Conservation (phyloP, 2,113 vertebrate species). For the Ciconia stormi region DNA sequence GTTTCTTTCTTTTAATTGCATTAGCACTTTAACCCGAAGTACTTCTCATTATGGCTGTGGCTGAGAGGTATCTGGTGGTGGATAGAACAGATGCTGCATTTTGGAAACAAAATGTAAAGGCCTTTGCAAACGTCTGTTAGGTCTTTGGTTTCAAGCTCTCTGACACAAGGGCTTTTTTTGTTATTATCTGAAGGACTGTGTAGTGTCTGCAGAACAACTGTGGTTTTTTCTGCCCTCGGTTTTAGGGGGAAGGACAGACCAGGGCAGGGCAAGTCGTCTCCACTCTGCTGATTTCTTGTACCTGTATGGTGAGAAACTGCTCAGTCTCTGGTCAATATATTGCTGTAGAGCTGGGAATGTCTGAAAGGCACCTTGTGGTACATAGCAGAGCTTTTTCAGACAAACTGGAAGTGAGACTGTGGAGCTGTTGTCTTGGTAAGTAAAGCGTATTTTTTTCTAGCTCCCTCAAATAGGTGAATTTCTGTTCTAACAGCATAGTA, state of each 20-base stretch:
- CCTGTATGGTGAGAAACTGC: background rate
- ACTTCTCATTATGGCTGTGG: background rate
- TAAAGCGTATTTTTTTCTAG: background rate
- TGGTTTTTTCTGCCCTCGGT: background rate
- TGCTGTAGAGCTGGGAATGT: background rate
- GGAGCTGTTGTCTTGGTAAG: background rate
- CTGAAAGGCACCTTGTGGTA: background rate
- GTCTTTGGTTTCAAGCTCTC: background rate
- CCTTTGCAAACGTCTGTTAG: background rate
- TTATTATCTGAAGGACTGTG: background rate
- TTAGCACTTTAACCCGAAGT: background rate
- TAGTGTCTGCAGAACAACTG: background rate
- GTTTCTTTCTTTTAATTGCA: background rate
- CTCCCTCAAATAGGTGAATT: background rate
- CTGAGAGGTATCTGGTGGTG: background rate
- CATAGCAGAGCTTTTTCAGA: background rate
- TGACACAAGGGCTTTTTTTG: background rate
- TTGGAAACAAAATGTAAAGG: background rate
- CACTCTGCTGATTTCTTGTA: accelerated
- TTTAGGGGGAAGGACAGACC: background rate
- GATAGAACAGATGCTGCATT: background rate
- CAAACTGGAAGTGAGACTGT: background rate
- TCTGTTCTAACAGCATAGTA: background rate
- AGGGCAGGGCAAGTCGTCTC: background rate
- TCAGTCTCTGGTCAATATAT: accelerated